phyloP scores from a whole-genome alignment of 1,140 invertebrate genomes.

The Drosophila littoralis region DNA sequence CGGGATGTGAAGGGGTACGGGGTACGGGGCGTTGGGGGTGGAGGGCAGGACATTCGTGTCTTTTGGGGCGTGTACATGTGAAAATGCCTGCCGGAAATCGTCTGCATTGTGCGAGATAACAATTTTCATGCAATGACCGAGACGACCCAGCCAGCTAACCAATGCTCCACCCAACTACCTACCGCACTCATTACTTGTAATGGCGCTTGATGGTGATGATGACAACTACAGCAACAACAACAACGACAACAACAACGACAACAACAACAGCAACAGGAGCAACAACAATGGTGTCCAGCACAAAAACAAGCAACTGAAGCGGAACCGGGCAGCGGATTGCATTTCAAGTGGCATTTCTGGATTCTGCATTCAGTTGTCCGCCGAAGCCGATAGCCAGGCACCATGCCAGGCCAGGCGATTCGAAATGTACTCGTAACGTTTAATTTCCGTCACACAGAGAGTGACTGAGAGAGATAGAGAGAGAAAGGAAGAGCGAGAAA shows the following conservation, averaged over 20 bases:
- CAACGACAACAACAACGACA: conserved; percentile 22
- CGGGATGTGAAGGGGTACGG: too few relatives aligned
- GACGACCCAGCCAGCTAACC: conserved; percentile 30
- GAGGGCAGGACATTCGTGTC: conserved; percentile 16
- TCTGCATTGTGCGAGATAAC: conserved; percentile 80
- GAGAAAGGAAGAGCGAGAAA: conserved; percentile 2
- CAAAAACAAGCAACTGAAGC: conserved; percentile 47
- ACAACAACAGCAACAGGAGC: conserved; percentile 1
- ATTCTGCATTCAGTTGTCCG: conserved; percentile 61
- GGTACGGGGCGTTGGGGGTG: not conserved
- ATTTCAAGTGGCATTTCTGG: conserved; percentile 51
- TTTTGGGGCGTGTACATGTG: conserved; percentile 27
- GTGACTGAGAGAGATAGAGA: not conserved
- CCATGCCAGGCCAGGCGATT: conserved; percentile 51
- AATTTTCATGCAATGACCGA: conserved; percentile 75
- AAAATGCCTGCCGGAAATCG: conserved; percentile 75
- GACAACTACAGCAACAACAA: conserved; percentile 54
- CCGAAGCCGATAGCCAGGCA: conserved; percentile 41
- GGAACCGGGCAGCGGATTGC: conserved; percentile 49
- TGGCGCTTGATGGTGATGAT: conserved; percentile 77
- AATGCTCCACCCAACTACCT: conserved; percentile 4
- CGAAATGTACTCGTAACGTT: conserved; percentile 75
- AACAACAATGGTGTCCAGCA: conserved; percentile 33
- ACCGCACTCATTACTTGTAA: conserved; percentile 80
- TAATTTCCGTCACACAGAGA: conserved; percentile 67